phyloP scores from a whole-genome alignment of 2,113 vertebrate genomes.

The Rattus rattus region DNA sequence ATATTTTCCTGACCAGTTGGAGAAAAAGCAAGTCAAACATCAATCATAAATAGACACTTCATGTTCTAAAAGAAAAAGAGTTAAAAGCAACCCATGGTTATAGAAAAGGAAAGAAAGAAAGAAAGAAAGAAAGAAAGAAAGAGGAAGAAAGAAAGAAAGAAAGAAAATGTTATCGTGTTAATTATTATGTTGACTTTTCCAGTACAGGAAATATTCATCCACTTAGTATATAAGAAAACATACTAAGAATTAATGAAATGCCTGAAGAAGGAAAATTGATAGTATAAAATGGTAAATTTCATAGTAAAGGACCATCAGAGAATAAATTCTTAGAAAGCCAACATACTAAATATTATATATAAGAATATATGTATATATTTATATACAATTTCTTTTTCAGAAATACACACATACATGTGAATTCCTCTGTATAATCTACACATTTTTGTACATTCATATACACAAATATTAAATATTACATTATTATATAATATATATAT shows the following conservation, averaged over 20 bases:
- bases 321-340: no score
- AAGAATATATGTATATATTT: neutral
- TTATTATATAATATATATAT: neutral
- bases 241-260: no score
- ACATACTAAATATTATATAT: no score
- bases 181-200: neutral
- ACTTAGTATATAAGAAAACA: no score
- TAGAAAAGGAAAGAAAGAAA: no score
- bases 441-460: neutral
- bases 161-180: neutral
- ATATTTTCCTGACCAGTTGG: neutral
- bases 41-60: constrained; percentile 24
- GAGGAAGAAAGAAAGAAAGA: no score
- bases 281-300: no score
- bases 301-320: no score
- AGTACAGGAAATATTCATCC: neutral
- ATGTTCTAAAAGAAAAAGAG: constrained; percentile 14
- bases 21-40: constrained; percentile 1
- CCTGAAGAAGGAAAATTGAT: no score
- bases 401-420: neutral
- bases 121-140: no score
- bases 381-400: neutral
- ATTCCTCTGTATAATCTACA: neutral
- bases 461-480: neutral
- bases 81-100: neutral